phyloP scores from a whole-genome alignment of 2,888 invertebrate species.

The Campoplex capitator region DNA sequence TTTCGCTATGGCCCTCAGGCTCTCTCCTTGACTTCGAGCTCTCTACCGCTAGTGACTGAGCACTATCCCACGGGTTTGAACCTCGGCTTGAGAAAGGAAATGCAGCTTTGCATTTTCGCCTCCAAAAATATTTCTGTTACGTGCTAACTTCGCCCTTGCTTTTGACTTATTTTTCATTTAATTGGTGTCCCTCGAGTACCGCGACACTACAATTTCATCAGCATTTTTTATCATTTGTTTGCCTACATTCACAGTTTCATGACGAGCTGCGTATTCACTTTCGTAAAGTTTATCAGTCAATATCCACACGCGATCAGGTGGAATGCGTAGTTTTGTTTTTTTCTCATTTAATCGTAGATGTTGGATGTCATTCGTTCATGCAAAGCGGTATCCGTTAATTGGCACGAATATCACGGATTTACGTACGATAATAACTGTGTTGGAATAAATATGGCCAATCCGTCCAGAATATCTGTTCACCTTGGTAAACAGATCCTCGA shows the following conservation, averaged over 20 bases:
- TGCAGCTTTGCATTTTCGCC: neutral
- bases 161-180: neutral
- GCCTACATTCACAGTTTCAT: neutral
- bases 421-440: no score
- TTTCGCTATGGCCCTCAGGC: neutral
- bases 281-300: conserved; percentile 23
- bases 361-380: conserved; percentile 39
- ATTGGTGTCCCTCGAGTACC: neutral
- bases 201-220: neutral
- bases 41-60: neutral
- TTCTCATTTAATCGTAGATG: neutral
- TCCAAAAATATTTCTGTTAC: neutral
- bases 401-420: conserved; percentile 61
- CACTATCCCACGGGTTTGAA: neutral
- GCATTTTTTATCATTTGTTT: neutral
- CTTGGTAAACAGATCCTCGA: conserved; percentile 60
- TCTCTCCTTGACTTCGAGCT: conserved; percentile 1
- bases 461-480: conserved; percentile 38
- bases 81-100: neutral
- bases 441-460: no score
- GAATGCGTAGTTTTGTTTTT: neutral
- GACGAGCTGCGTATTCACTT: neutral
- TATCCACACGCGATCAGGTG: conserved; percentile 32
- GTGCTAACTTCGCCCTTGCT: neutral
- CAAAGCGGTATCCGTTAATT: conserved; percentile 63